Evolutionary conservation across 2,113 vertebrate genomes (phyloP).

Genomic region (Elaphurus davidianus): DNA sequence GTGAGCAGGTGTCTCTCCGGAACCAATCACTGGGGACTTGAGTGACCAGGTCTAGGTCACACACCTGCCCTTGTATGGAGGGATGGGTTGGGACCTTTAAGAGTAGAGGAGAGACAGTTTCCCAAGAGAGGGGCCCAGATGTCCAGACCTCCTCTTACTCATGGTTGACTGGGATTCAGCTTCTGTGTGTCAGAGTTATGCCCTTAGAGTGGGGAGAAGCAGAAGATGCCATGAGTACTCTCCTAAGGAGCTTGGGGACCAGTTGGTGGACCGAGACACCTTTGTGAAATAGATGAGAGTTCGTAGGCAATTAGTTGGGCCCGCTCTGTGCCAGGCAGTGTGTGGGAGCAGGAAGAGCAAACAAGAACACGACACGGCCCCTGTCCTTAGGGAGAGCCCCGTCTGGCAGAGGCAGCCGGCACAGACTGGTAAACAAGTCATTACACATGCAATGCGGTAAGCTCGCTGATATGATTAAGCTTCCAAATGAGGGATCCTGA

Average conservation of each 20-base stretch:
- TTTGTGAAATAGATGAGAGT: background rate
- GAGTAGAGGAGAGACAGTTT: background rate
- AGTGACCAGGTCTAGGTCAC: background rate
- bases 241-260: background rate
- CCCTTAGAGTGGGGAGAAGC: background rate
- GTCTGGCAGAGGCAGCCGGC: slow-evolving; percentile 44
- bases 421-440: slow-evolving; percentile 70
- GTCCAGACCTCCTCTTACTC: background rate
- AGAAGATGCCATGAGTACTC: accelerated
- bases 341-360: slow-evolving; percentile 53
- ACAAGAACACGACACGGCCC: background rate
- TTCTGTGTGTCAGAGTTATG: accelerated
- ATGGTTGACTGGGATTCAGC: background rate
- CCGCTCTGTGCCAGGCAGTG: slow-evolving; percentile 21
- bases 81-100: background rate
- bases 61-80: background rate
- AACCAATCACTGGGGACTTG: background rate
- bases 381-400: slow-evolving; percentile 57
- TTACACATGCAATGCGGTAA: slow-evolving; percentile 48
- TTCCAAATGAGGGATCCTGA: slow-evolving; percentile 53
- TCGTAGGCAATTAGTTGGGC: background rate
- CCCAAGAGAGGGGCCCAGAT: background rate
- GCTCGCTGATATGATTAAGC: slow-evolving; percentile 61
- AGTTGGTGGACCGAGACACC: background rate
- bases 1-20: background rate